A percentile compares a stretch with the other conserved stretches of the same genome.
Conservation (phyloP, 2,113 vertebrate genomes). For the Neofelis nebulosa region DNA sequence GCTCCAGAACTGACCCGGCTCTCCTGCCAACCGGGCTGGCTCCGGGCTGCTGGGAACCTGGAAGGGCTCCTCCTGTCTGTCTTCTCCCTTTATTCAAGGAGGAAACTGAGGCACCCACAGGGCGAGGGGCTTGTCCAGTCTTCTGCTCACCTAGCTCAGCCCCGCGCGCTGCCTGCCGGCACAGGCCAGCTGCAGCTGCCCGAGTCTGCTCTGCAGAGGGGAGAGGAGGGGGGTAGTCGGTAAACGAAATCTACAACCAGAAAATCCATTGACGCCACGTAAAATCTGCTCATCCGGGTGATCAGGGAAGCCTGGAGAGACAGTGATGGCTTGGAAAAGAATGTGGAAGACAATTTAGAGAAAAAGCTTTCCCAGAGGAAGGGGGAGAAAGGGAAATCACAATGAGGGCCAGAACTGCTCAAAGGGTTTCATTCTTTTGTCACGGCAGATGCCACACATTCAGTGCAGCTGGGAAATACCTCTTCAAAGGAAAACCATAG, state of each 20-base stretch:
- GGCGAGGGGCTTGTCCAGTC: background rate
- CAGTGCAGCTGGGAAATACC: background rate
- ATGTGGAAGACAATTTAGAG: background rate
- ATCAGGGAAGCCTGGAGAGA: background rate
- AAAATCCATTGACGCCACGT: background rate
- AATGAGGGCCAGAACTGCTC: background rate
- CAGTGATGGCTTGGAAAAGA: background rate
- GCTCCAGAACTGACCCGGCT: background rate
- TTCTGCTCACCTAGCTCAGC: background rate
- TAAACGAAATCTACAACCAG: background rate
- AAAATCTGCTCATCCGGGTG: background rate
- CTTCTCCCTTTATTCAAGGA: background rate
- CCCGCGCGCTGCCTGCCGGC: fast-evolving
- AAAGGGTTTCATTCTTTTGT: background rate
- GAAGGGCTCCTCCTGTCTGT: background rate
- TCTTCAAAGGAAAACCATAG: conserved; percentile 51
- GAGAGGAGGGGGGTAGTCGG: too few species aligned
- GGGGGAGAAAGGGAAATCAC: background rate
- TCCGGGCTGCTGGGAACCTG: background rate
- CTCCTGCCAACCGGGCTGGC: background rate
- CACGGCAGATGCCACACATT: background rate
- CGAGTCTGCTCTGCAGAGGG: too few species aligned
- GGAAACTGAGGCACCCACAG: background rate
- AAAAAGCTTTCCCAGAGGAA: background rate
- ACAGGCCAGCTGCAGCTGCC: too few species aligned